A percentile compares a stretch with the other conserved stretches of the same genome.
These are phyloP conservation scores for Loripinus fragilis DNA, from an alignment of 2,888 invertebrate species.

Conservation along the genomic window DNA sequence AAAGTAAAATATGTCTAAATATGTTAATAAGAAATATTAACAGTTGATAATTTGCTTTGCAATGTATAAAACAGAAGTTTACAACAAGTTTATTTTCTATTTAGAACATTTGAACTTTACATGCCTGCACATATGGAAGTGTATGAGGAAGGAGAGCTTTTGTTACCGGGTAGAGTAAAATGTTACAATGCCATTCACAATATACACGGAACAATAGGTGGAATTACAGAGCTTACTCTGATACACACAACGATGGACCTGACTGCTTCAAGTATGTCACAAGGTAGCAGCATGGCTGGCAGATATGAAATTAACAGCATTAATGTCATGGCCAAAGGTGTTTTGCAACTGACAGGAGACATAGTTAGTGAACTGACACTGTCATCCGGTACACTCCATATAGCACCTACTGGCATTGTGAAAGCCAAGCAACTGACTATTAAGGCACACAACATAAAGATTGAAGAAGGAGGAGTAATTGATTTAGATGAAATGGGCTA, in stretches of 20 bases:
- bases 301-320: slow-evolving; percentile 40
- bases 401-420: slow-evolving; percentile 54
- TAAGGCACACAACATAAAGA: slow-evolving; percentile 32
- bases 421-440: slow-evolving; percentile 43
- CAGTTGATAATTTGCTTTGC: too few relatives aligned
- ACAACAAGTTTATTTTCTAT: too few relatives aligned
- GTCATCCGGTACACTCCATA: slow-evolving; percentile 24
- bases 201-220: slow-evolving; percentile 64
- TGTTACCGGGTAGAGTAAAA: slow-evolving; percentile 58
- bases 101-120: slow-evolving; percentile 55
- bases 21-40: too few relatives aligned
- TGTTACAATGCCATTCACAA: slow-evolving; percentile 57
- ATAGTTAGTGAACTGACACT: slow-evolving; percentile 29
- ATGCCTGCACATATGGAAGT: slow-evolving; percentile 65
- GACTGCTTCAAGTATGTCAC: slow-evolving; percentile 37
- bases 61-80: too few relatives aligned
- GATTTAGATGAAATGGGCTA: slow-evolving; percentile 50
- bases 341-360: slow-evolving; percentile 42
- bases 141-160: slow-evolving; percentile 55
- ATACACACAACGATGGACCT: slow-evolving; percentile 51
- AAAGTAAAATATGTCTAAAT: too few relatives aligned
- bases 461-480: slow-evolving; percentile 63
- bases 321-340: slow-evolving; percentile 46
- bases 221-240: slow-evolving; percentile 62
- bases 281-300: slow-evolving; percentile 33